Conservation (phyloP, 1,140 invertebrate genomes). For the Parapsyche elsis region DNA sequence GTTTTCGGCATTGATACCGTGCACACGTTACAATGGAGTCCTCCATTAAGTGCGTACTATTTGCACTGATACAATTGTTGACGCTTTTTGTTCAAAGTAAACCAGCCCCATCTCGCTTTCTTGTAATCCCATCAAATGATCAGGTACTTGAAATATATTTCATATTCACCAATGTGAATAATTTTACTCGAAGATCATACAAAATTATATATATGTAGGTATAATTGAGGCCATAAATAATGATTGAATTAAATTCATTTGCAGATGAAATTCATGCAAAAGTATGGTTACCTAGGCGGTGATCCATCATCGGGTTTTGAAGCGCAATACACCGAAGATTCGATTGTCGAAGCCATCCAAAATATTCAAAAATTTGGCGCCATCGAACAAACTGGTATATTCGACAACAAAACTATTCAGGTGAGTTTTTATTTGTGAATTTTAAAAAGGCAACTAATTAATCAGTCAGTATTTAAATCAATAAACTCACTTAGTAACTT, state of each 20-base stretch:
- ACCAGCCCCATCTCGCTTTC: not conserved
- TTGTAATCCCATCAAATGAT: slow-evolving; percentile 43
- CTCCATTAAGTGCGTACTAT: not conserved
- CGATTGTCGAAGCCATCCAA: slow-evolving; percentile 71
- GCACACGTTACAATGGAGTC: not conserved
- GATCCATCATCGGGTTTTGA: slow-evolving; percentile 63
- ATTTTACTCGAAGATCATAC: too few species aligned
- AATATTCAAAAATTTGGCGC: slow-evolving; percentile 75
- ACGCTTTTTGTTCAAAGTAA: too few species aligned
- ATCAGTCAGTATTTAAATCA: too few species aligned
- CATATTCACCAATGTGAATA: not conserved
- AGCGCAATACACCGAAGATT: slow-evolving; percentile 69
- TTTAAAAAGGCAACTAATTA: too few species aligned
- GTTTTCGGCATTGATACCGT: not conserved
- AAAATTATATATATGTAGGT: not conserved
- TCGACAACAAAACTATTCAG: slow-evolving; percentile 72
- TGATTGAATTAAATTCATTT: slow-evolving; percentile 22
- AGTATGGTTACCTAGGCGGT: slow-evolving; percentile 71
- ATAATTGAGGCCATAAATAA: slow-evolving; percentile 4
- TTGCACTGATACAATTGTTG: too few species aligned
- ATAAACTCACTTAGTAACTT: too few species aligned
- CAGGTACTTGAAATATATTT: slow-evolving; percentile 40
- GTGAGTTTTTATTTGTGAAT: slow-evolving; percentile 58
- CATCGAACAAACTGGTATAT: slow-evolving; percentile 71
- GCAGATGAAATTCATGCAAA: slow-evolving; percentile 72